These are phyloP conservation scores for Phymorhynchus buccinoides DNA, from an alignment of 1,140 invertebrate genomes.

Conservation along the genomic window DNA sequence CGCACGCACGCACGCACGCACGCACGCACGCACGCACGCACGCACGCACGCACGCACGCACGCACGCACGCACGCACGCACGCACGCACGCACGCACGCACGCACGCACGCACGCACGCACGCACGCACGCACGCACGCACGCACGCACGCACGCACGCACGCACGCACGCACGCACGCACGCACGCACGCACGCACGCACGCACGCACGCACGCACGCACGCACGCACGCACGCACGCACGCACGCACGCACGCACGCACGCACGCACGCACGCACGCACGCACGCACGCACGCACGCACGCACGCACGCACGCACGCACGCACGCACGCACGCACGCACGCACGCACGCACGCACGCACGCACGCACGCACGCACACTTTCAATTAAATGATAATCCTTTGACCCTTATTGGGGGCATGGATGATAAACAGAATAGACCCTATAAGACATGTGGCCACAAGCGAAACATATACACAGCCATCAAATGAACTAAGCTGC, in stretches of 20 bases:
- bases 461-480: no score
- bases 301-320: conserved; percentile 17
- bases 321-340: conserved; percentile 20
- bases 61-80: not conserved
- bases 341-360: not conserved
- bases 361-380: not conserved
- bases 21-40: no score
- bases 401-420: no score
- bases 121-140: not conserved
- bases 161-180: not conserved
- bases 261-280: conserved; percentile 19
- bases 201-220: not conserved
- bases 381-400: no score
- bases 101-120: not conserved
- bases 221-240: not conserved
- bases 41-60: no score
- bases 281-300: conserved; percentile 1
- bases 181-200: not conserved
- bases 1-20: no score
- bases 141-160: not conserved
- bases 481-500: no score
- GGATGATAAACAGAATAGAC: not conserved
- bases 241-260: not conserved
- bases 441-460: not conserved
- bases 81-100: not conserved